phyloP scores from a whole-genome alignment of 2,797 vertebrate species.

The Artibeus lituratus region DNA sequence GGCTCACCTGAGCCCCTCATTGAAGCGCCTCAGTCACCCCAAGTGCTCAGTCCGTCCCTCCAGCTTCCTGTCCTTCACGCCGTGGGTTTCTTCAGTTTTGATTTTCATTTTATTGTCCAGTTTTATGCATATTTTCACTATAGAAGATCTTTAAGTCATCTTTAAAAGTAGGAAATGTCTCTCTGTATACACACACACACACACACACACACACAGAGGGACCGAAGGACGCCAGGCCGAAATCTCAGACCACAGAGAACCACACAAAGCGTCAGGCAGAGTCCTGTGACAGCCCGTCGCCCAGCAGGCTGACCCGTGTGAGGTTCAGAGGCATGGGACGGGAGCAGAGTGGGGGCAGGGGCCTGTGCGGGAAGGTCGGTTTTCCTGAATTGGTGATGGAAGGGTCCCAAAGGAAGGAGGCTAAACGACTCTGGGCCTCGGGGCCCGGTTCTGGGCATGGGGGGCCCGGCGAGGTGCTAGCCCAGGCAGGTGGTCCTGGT shows the following conservation, averaged over 20 bases:
- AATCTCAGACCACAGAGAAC: not conserved
- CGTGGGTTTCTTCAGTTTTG: not conserved
- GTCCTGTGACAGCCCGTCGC: no score
- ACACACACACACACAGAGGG: no score
- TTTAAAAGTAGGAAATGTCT: not conserved
- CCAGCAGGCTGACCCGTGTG: no score
- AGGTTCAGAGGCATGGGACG: not conserved
- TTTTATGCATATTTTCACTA: not conserved
- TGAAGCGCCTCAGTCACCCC: not conserved
- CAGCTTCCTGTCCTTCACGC: not conserved
- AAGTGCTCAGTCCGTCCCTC: not conserved
- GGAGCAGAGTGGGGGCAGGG: no score
- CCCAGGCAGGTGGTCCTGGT: no score
- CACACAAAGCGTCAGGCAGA: not conserved
- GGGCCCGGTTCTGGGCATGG: no score
- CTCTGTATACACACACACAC: not conserved
- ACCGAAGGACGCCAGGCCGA: not conserved
- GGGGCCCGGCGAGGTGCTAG: no score
- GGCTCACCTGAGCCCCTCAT: no score
- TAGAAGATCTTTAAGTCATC: not conserved
- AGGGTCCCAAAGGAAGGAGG: no score
- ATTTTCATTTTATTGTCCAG: not conserved
- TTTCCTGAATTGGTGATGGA: not conserved
- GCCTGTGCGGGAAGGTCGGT: not conserved
- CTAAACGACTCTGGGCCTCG: no score